Evolutionary conservation across 2,797 vertebrate genomes (phyloP), one percentile per base, ranked within the genome.

Genomic region (Rhinella marina): DNA sequence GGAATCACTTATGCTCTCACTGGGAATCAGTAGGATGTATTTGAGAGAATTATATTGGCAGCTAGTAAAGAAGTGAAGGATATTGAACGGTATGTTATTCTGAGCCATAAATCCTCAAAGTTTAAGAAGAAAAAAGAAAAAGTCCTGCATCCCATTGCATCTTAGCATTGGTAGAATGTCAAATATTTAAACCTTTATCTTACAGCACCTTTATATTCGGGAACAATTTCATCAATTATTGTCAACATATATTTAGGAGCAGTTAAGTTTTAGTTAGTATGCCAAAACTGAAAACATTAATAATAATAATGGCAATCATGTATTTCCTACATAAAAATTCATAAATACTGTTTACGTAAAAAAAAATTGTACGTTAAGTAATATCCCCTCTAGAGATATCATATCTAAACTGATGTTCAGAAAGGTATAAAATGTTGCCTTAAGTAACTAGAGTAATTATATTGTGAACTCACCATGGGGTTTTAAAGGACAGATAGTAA

Each of bases 21-120:
- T 50, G 57, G 54, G 56, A 84, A 76, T 84, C 83, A 84, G 76
- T 84, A 76, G 56, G 83, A 84, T 84, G 56, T 84, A 56, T 84
- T 62, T 75, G 68, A 76, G 66, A 72, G 70, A 76, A 76, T 76
- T 84, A 59, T 76, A 84, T 84, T 84, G 83, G 56, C 83, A 84
- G 32, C 32, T 73, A 61, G 70, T 76, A 84, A 84, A 76, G 83
- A 84, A 76, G 70, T 59, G 29, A 75, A 61, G 82, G 29, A 48
- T 59, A 84, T 84, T 75, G 70, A 84, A 62, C 32, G 4, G 8
- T 50, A 61, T 76, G 19, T 48, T 84, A 41, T 84, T 75, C 2
- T 61, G 17, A 84, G 70, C 23, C 9, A 84, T 84, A 84, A 84
- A 84, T 84, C 56, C 56, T 84, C 19, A 75, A 84, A 50, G 56